These are phyloP conservation scores for Megalurothrips usitatus DNA, from an alignment of 2,888 invertebrate genomes.

Conservation along the genomic window DNA sequence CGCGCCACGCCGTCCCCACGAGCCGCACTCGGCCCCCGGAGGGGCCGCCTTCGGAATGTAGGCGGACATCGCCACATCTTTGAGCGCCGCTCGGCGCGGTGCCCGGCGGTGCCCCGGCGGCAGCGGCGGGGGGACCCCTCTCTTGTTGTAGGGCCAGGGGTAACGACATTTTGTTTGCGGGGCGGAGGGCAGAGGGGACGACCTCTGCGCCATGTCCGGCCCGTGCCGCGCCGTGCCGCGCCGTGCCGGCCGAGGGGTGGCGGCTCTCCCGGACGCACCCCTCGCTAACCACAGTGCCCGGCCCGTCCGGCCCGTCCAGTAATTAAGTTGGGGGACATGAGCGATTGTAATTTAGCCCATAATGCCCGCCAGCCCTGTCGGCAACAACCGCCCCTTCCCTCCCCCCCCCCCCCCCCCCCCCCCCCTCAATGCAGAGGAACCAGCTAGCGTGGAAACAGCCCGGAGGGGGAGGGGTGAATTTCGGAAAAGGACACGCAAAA, in stretches of 20 bases:
- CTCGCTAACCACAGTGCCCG: neutral
- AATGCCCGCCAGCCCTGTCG: neutral
- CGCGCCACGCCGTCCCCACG: too few relatives aligned
- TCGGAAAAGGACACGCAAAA: too few relatives aligned
- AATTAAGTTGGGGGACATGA: constrained; percentile 25
- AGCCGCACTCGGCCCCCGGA: too few relatives aligned
- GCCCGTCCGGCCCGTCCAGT: neutral
- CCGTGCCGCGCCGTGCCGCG: neutral
- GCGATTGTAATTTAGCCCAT: constrained; percentile 20
- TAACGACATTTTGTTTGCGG: constrained; percentile 11
- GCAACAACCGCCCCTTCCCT: too few relatives aligned
- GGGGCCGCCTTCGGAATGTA: too few relatives aligned
- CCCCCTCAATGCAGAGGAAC: too few relatives aligned
- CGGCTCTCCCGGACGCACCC: neutral
- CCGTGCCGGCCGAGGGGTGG: neutral
- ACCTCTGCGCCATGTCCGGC: neutral
- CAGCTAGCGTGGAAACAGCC: too few relatives aligned
- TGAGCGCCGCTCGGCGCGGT: neutral
- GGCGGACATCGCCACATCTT: neutral
- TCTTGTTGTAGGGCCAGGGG: neutral
- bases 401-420: neutral
- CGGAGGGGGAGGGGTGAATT: too few relatives aligned
- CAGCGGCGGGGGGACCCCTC: too few relatives aligned
- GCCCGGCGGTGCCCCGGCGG: too few relatives aligned
- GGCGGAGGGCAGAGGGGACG: neutral